Evolutionary conservation across 1,140 invertebrate genomes (phyloP).

Genomic region (Thaumetopoea pityocampa): DNA sequence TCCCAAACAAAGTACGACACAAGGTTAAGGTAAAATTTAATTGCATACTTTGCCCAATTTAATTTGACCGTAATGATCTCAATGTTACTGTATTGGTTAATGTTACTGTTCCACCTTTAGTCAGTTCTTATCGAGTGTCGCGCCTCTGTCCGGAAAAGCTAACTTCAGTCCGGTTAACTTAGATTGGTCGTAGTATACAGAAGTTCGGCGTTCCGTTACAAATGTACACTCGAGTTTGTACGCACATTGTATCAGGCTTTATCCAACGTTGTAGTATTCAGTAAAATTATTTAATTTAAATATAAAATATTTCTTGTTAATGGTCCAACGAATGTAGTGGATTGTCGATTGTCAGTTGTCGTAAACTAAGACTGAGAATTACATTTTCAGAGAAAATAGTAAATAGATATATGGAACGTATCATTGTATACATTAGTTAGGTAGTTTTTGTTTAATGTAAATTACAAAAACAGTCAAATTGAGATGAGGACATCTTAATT

Average conservation of each 20-base stretch:
- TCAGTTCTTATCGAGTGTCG: too few species aligned
- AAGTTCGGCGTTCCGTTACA: not conserved
- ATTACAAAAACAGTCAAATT: conserved; percentile 1
- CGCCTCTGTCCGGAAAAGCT: too few species aligned
- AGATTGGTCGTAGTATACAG: too few species aligned
- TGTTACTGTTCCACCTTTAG: too few species aligned
- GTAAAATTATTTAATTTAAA: conserved; percentile 17
- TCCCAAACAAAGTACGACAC: too few species aligned
- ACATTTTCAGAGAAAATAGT: conserved; percentile 21
- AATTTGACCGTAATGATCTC: too few species aligned
- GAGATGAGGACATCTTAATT: conserved; percentile 11
- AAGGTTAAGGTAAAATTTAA: too few species aligned
- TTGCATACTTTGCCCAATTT: too few species aligned
- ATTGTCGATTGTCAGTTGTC: conserved; percentile 24
- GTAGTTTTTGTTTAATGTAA: conserved; percentile 5
- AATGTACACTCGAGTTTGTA: not conserved
- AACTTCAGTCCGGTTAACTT: too few species aligned
- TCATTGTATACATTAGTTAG: conserved; percentile 4
- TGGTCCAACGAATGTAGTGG: conserved; percentile 41
- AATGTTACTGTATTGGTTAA: too few species aligned
- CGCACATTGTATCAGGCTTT: conserved; percentile 6
- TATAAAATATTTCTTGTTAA: conserved; percentile 30
- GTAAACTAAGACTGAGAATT: conserved; percentile 32
- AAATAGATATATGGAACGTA: conserved; percentile 5
- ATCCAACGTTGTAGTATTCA: conserved; percentile 17